phyloP scores from a whole-genome alignment of 2,888 invertebrate species.

The Leptopilina myrica region DNA sequence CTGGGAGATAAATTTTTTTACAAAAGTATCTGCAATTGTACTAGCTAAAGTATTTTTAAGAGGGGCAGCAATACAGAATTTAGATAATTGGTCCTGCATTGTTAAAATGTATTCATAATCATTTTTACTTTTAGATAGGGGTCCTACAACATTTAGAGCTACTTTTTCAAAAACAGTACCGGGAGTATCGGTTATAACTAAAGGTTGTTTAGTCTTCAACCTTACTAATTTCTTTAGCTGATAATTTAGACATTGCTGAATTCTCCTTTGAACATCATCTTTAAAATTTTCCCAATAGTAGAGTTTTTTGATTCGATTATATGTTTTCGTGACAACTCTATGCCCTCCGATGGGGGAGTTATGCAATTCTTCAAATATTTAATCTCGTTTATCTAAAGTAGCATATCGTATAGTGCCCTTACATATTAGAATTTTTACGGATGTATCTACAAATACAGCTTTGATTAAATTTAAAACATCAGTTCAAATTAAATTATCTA shows the following conservation, averaged over 20 bases:
- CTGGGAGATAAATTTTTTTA: conserved; percentile 52
- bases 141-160: neutral
- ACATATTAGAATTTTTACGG: neutral
- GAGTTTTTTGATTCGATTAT: conserved; percentile 45
- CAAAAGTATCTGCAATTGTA: conserved; percentile 54
- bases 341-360: conserved; percentile 47
- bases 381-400: neutral
- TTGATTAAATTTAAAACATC: neutral
- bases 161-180: neutral
- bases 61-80: neutral
- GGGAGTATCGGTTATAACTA: conserved; percentile 53
- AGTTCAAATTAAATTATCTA: conserved; percentile 25
- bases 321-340: conserved; percentile 31
- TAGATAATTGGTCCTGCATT: neutral
- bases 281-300: conserved; percentile 53
- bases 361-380: conserved; percentile 46
- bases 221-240: conserved; percentile 52
- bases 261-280: conserved; percentile 42
- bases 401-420: neutral
- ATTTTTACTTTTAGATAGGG: neutral
- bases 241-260: conserved; percentile 47
- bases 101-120: neutral
- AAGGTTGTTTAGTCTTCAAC: conserved; percentile 47
- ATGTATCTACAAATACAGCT: neutral
- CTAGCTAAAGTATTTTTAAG: conserved; percentile 34